A percentile compares a stretch with the other conserved stretches of the same genome.
Evolutionary conservation across 2,888 invertebrate species (phyloP).

Genomic region (Campopleginae sp.): DNA sequence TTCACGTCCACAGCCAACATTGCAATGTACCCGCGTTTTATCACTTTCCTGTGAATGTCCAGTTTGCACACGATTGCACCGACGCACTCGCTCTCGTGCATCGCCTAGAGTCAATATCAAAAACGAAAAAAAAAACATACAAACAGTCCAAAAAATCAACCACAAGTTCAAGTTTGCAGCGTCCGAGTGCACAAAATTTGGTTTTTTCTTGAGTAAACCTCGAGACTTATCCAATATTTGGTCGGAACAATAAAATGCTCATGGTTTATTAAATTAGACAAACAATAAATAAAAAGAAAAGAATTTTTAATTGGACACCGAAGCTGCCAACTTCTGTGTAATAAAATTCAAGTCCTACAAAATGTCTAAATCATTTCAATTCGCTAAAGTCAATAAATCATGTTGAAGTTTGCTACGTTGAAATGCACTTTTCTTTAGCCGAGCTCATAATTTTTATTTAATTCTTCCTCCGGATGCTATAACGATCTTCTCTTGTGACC

Average conservation of each 20-base stretch:
- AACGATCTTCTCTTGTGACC: no score
- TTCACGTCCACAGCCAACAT: constrained; percentile 99
- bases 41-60: constrained; percentile 95
- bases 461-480: no score
- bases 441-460: no score
- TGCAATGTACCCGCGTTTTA: constrained; percentile 98
- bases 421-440: no score
- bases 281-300: no score
- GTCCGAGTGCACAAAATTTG: no score
- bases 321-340: no score
- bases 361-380: background rate
- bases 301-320: no score
- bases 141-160: background rate
- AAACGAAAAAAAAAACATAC: background rate
- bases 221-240: no score
- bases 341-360: no score
- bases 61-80: constrained; percentile 99
- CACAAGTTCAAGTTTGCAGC: background rate
- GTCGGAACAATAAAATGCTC: background rate
- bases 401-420: background rate
- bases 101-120: constrained; percentile 88
- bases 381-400: background rate
- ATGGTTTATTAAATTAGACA: no score
- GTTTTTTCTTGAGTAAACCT: no score
- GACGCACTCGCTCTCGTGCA: constrained; percentile 94